phyloP scores from a whole-genome alignment of 2,888 invertebrate species.

The Drosophila putrida region DNA sequence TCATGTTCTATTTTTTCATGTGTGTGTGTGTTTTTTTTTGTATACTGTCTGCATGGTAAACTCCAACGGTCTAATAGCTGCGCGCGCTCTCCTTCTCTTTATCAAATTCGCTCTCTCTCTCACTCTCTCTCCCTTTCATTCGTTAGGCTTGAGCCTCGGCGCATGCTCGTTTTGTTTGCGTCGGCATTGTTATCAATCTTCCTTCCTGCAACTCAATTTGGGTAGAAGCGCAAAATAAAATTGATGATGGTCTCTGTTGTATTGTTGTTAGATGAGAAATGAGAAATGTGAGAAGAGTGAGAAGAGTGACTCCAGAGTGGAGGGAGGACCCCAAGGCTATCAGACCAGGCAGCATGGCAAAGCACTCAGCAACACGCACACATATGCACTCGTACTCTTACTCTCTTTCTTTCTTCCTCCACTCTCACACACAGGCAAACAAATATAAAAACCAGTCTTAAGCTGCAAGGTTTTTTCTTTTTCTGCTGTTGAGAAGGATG shows the following conservation, averaged over 20 bases:
- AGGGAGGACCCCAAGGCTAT: slow-evolving; percentile 21
- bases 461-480: slow-evolving; percentile 50
- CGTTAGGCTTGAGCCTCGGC: slow-evolving; percentile 20
- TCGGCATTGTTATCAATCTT: slow-evolving; percentile 61
- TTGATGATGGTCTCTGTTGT: slow-evolving; percentile 56
- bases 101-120: slow-evolving; percentile 13
- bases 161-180: slow-evolving; percentile 58
- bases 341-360: slow-evolving; percentile 10
- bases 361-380: slow-evolving; percentile 22
- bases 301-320: background rate
- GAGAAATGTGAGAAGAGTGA: background rate
- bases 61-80: slow-evolving; percentile 42
- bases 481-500: slow-evolving; percentile 48
- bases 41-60: slow-evolving; percentile 14
- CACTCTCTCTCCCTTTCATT: slow-evolving; percentile 15
- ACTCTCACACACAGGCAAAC: slow-evolving; percentile 13
- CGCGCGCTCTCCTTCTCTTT: slow-evolving; percentile 42
- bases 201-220: slow-evolving; percentile 44
- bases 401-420: slow-evolving; percentile 3
- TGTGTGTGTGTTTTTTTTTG: slow-evolving; percentile 26
- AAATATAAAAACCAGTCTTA: slow-evolving; percentile 55
- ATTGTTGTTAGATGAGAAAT: slow-evolving; percentile 25
- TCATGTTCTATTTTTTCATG: slow-evolving; percentile 28
- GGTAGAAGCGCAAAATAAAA: slow-evolving; percentile 43
- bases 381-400: slow-evolving; percentile 11